Evolutionary conservation across 2,797 vertebrate species (phyloP).

Genomic region (Amblyopsis hoosieri): DNA sequence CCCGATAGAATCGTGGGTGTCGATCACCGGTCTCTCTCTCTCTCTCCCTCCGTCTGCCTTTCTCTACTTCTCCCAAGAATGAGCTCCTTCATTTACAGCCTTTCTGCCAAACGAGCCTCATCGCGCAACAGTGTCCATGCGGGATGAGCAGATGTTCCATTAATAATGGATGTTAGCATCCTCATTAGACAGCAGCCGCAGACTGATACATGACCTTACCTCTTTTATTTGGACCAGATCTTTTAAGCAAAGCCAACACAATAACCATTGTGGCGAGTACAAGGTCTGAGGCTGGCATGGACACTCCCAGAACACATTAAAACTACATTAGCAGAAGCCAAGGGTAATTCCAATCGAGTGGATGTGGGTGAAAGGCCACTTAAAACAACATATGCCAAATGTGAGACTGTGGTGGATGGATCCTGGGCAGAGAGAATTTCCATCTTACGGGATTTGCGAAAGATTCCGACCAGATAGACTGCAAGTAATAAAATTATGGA

Average conservation of each 20-base stretch:
- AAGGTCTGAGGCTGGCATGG: not conserved
- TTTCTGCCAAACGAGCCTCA: slow-evolving; percentile 21
- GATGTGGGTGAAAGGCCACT: slow-evolving; percentile 19
- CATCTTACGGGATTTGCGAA: not conserved
- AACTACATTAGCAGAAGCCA: slow-evolving; percentile 14
- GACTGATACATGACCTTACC: slow-evolving; percentile 35
- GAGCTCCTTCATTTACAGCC: slow-evolving; percentile 36
- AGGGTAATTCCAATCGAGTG: slow-evolving; percentile 6
- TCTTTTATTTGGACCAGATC: slow-evolving; percentile 14
- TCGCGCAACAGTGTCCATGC: slow-evolving; percentile 14
- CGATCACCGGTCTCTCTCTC: slow-evolving; percentile 23
- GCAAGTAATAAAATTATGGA: not conserved
- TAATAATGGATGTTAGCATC: slow-evolving; percentile 57
- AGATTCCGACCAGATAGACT: not conserved
- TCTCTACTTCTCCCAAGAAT: not conserved
- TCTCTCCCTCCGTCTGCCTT: slow-evolving; percentile 3
- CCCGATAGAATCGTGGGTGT: slow-evolving; percentile 52
- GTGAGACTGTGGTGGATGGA: slow-evolving; percentile 9
- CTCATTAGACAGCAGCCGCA: slow-evolving; percentile 31
- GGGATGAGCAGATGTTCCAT: slow-evolving; percentile 56
- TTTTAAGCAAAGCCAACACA: slow-evolving; percentile 23
- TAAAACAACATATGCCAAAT: slow-evolving; percentile 31
- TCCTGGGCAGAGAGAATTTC: not conserved
- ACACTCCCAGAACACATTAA: slow-evolving; percentile 1
- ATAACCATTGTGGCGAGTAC: slow-evolving; percentile 29